phyloP scores from a whole-genome alignment of 1,140 invertebrate species.

The Drosophila malerkotliana region DNA sequence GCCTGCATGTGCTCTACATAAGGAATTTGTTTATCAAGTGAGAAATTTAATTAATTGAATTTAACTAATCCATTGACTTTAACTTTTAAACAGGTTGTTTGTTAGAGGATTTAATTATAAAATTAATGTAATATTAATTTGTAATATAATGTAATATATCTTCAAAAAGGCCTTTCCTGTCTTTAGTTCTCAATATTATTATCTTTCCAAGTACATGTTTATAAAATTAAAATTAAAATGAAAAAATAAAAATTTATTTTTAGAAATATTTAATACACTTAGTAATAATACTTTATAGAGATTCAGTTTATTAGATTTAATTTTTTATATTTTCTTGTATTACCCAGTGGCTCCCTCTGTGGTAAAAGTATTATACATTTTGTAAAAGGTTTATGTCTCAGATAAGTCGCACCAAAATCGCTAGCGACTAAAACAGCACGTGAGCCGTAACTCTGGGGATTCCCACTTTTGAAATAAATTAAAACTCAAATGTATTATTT shows the following conservation, averaged over 20 bases:
- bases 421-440: constrained; percentile 2
- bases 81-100: neutral
- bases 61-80: neutral
- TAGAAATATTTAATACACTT: too few relatives aligned
- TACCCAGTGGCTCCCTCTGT: neutral
- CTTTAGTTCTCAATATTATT: too few relatives aligned
- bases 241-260: too few relatives aligned
- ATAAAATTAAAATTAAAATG: too few relatives aligned
- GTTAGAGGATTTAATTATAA: too few relatives aligned
- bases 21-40: constrained; percentile 5
- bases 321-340: too few relatives aligned
- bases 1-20: constrained; percentile 4
- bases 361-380: neutral
- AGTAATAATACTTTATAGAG: too few relatives aligned
- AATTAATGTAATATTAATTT: too few relatives aligned
- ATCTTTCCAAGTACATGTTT: too few relatives aligned
- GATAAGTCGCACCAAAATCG: neutral
- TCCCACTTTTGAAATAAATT: neutral
- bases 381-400: neutral
- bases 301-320: too few relatives aligned
- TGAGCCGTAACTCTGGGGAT: neutral
- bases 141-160: too few relatives aligned
- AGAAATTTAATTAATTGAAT: neutral
- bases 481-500: constrained; percentile 5
- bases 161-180: too few relatives aligned